Evolutionary conservation across 2,888 invertebrate genomes (phyloP), one percentile per base, ranked within the genome.

Genomic region (Thereva unica): DNA sequence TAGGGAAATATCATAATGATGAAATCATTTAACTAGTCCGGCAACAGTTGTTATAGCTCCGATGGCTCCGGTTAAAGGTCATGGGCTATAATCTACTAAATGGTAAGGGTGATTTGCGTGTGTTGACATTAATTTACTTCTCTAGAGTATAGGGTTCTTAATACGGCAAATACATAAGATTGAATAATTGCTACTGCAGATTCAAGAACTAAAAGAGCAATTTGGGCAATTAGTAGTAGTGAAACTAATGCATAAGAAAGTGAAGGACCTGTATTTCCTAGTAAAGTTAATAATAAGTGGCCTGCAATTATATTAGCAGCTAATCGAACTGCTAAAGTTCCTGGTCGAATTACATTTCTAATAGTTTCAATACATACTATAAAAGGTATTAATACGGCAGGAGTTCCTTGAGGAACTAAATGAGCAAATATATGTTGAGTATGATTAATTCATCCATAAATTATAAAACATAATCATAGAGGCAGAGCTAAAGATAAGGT

Each of bases 231-330:
- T 70, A 82, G 71, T 74, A 80, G 71, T 47, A 80, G 41, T 7
- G 68, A 70, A 35, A 77, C 53, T 61, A 76, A 68, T 59, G 75
- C 47, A 50, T 64, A 67, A 3, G 75, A 71, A 72, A 75, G 63
- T 35, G 68, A 74, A 37, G 75, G 72, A 0, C 78, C 82, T 3
- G 80, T 82, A 71, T 82, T 82, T 68, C 85, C 84, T 75, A 88
- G 74, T 73, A 89, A 72, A 1, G 86, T 87, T 83, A 89, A 78
- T 76, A 89, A 72, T 79, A 90, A 76, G 77, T 90, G 88, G 0
- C 89, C 89, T 1, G 89, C 88, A 83, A 89, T 88, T 86, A 90
- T 89, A 83, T 90, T 90, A n/a, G 89, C 89, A 4, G 87, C 84
- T 82, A 90, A 76, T 71, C 89, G 89, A 67, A 90, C 84, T 0